Conservation (phyloP, 2,113 vertebrate species). For the Dasyurus viverrinus region DNA sequence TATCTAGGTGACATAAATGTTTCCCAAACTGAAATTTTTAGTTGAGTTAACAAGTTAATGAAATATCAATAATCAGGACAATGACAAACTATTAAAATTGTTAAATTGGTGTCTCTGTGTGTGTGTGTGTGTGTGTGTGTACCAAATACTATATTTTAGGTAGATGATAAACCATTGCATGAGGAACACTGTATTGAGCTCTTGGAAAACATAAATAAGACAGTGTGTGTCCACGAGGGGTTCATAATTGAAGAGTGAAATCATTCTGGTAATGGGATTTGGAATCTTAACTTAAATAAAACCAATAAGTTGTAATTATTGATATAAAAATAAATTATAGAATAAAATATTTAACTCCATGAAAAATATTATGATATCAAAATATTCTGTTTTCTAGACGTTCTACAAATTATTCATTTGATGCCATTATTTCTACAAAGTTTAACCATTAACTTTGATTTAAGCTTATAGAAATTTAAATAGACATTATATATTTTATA, state of each 20-base stretch:
- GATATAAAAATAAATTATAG: background rate
- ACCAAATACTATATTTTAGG: background rate
- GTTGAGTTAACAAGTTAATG: background rate
- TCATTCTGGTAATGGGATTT: background rate
- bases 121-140: too few relatives aligned
- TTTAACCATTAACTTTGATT: background rate
- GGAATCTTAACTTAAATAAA: background rate
- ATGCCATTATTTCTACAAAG: background rate
- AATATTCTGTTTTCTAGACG: background rate
- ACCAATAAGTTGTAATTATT: background rate
- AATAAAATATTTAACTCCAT: background rate
- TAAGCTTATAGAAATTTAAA: slow-evolving; percentile 17
- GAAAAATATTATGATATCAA: background rate
- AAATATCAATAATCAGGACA: background rate
- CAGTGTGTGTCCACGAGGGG: background rate
- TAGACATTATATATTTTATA: background rate
- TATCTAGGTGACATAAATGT: background rate
- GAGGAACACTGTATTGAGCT: background rate
- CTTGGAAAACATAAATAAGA: background rate
- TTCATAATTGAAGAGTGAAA: background rate
- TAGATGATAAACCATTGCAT: background rate
- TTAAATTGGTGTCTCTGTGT: background rate
- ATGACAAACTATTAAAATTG: background rate
- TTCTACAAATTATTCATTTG: background rate
- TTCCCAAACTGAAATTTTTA: background rate